Base-by-base conservation (phyloP, 1,140 invertebrate genomes). In the Bombus soroeensis region DNA sequence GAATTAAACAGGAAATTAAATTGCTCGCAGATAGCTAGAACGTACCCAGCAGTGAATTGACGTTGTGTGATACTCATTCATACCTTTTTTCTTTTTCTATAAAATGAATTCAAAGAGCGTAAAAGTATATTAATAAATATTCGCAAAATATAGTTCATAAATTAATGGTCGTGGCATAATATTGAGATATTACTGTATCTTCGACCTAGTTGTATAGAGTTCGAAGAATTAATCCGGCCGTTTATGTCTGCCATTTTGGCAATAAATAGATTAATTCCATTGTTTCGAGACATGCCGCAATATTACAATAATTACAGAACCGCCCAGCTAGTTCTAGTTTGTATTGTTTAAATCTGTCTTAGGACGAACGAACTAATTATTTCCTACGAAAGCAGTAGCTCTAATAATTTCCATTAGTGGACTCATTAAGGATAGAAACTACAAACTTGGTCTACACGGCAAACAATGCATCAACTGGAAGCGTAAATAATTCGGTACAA, bases 301-400 rank as follows among this genome's bases (percentile, higher is more conserved):
- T 53, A 85, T 80, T 75, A 75, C 28, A 81, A 74, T 81, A 34
- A 84, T 79, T 71, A 62, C 47, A 8, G 32, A 32, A 64, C 64
- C 22, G 15, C 28, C 18, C 22, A 76, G 6, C 28, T 28, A 22
- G 68, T 41, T 64, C 34, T 13, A n/a, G 2, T 34, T 71, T 37
- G 8, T 32, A 37, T 39, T 39, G 41, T 39, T 39, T 57, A 47
- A 57, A 82, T 37, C 25, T 13, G 41, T 47, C 32, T 62, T 32
- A 39, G n/a, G 37, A 34, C 28, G 70, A 28, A 28, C 70, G 5
- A 9, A 9, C 18, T 68, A 68, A 76, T 66, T 68, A 25, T 34
- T 43, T 12, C 62, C 34, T 5, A 18, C 32, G 39, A 62, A 73
- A 62, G n/a, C 2, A 41, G 39, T 28, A 25, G 5, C 25, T 12